These are phyloP conservation scores for Stomorhina lunata DNA, from an alignment of 2,888 invertebrate genomes.

Conservation along the genomic window DNA sequence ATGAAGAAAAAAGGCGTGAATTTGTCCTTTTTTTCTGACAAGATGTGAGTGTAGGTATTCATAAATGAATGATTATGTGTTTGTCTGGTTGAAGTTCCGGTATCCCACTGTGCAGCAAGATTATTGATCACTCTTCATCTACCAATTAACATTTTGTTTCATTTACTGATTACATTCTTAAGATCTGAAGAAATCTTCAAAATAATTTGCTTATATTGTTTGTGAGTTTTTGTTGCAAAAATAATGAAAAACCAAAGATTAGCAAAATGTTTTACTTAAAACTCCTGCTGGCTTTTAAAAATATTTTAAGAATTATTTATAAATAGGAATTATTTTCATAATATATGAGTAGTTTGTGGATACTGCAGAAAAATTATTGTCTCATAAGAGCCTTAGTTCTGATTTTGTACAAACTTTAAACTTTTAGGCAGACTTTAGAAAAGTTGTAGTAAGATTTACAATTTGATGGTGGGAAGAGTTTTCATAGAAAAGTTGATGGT, in stretches of 20 bases:
- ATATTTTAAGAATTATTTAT: not conserved
- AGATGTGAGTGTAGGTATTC: not conserved
- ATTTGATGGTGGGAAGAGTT: too few species aligned
- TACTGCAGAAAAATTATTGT: too few species aligned
- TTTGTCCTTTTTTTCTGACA: slow-evolving; percentile 34
- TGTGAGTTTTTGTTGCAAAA: not conserved
- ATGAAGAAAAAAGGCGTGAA: slow-evolving; percentile 48
- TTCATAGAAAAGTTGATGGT: too few species aligned
- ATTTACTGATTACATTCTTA: not conserved
- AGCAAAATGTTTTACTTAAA: not conserved
- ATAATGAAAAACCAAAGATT: slow-evolving; percentile 7
- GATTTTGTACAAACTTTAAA: too few species aligned
- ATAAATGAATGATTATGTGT: not conserved
- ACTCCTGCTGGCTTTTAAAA: slow-evolving; percentile 23
- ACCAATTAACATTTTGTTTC: slow-evolving; percentile 26
- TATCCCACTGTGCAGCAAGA: slow-evolving; percentile 24
- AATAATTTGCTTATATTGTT: slow-evolving; percentile 5
- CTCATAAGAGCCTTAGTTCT: too few species aligned
- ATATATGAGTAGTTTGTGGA: too few species aligned
- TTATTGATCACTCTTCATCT: slow-evolving; percentile 3
- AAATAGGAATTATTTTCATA: too few species aligned
- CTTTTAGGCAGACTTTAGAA: too few species aligned
- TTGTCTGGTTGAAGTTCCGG: slow-evolving; percentile 5
- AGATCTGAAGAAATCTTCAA: not conserved
- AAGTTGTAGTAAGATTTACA: too few species aligned